Evolutionary conservation across 2,797 vertebrate genomes (phyloP), one percentile per base, ranked within the genome.

Genomic region (Pterois miles): DNA sequence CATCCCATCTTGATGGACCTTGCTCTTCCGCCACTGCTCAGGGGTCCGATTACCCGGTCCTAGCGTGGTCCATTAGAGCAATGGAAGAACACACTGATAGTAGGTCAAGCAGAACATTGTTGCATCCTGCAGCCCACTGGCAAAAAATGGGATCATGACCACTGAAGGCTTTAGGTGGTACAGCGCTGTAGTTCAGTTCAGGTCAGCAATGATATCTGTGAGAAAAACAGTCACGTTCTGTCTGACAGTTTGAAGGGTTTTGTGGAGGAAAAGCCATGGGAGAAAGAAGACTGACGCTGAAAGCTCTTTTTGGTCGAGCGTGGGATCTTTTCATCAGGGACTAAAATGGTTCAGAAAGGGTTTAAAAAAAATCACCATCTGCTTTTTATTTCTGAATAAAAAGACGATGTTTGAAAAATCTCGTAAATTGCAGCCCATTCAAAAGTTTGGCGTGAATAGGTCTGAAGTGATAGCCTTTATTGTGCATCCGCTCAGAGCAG

Each of bases 21-120:
- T 73, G 72, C 80, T 77, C 73, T 82, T 86, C 78, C 22, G 1
- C 63, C 58, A 29, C 57, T 48, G 72, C 79, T 74, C 38, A 34
- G 18, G 63, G 86, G 81, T 91, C 81, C 79, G 34, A 87, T 91
- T 91, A 84, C 73, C 11, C 59, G 66, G n/a, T 29, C 27, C 20
- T 57, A 29, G 63, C 18, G 62, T 43, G 10, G 27, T 78, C 60
- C 78, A 80, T 78, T 76, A 81, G 48, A 77, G 64, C 69, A 33
- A 25, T 33, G 23, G 22, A 48, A 46, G 60, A 76, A 52, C 14
- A 74, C 50, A 56, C 1, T 78, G 75, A 79, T 7, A 71, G 31
- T 34, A 71, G 27, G 78, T 76, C 40, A 66, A 72, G 43, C 22
- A 50, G 11, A 46, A 59, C 31, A n/a, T 64, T 22, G 46, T 71